Percentiles rank a stretch among this genome's conserved stretches.
These are phyloP conservation scores for Sparus aurata DNA, from an alignment of 2,797 vertebrate genomes.

Conservation along the genomic window DNA sequence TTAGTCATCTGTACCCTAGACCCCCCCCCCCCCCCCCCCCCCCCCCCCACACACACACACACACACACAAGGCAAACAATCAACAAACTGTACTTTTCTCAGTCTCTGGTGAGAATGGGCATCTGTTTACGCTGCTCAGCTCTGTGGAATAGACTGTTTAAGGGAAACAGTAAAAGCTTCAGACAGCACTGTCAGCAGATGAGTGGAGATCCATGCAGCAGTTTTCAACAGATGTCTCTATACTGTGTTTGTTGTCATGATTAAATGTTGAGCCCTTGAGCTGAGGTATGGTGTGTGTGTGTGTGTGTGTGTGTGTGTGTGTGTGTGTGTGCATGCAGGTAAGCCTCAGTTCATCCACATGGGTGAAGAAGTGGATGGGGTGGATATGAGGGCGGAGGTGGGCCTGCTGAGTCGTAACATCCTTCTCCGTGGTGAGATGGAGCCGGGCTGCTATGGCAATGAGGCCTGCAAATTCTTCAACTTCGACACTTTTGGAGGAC, in stretches of 20 bases:
- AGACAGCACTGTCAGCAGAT: constrained; percentile 9
- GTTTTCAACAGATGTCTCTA: constrained; percentile 13
- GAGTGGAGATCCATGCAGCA: not conserved
- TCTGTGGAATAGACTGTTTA: constrained; percentile 2
- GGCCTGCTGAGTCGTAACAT: constrained; percentile 93
- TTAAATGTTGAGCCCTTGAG: constrained; percentile 1
- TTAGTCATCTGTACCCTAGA: not conserved
- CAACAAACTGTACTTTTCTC: not conserved
- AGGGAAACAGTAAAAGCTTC: constrained; percentile 3
- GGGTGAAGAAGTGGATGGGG: constrained; percentile 90
- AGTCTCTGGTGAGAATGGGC: not conserved
- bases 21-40: too few relatives aligned
- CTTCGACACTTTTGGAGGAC: constrained; percentile 97
- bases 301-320: not conserved
- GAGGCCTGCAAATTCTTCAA: constrained; percentile 93
- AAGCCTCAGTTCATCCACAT: constrained; percentile 91
- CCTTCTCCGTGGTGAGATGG: constrained; percentile 90
- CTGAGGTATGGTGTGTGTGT: not conserved
- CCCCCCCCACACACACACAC: not conserved
- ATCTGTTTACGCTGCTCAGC: constrained; percentile 8
- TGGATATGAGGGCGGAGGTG: constrained; percentile 97
- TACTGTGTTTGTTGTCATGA: constrained; percentile 10
- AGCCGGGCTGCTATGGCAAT: constrained; percentile 88
- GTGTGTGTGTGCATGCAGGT: constrained; percentile 78
- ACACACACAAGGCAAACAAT: not conserved